Percentiles rank a stretch among this genome's conserved stretches.
Evolutionary conservation across 2,113 vertebrate species (phyloP).

Genomic region (Osmerus mordax): DNA sequence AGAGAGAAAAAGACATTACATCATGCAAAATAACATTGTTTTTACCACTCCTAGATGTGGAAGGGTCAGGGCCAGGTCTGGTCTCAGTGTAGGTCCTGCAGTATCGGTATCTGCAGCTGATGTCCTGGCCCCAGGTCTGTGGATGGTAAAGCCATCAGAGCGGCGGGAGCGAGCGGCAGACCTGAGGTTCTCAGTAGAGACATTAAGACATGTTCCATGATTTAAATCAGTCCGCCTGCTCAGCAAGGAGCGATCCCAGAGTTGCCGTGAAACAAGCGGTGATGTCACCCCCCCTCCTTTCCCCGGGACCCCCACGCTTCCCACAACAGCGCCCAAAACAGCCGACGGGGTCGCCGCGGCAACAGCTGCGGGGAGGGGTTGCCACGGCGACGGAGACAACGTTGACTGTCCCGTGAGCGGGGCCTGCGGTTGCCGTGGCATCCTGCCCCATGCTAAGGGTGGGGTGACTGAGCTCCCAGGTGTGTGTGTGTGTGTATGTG

Average conservation of each 20-base stretch:
- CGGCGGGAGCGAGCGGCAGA: neutral
- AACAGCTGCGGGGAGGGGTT: neutral
- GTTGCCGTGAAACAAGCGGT: neutral
- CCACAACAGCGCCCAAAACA: neutral
- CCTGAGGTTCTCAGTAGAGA: neutral
- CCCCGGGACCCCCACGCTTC: neutral
- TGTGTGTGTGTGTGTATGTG: constrained; percentile 2
- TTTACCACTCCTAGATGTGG: too few relatives aligned
- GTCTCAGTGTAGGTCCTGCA: too few relatives aligned
- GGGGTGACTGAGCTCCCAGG: neutral
- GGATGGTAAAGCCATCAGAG: constrained; percentile 1
- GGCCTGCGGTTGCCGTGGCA: neutral
- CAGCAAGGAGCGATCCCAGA: neutral
- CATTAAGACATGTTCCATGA: constrained; percentile 7
- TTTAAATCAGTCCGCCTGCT: neutral
- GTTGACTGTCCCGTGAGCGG: neutral
- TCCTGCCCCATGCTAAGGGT: neutral
- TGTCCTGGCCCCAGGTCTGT: too few relatives aligned
- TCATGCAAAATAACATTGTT: neutral
- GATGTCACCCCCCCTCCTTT: neutral
- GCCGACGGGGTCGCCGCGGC: neutral
- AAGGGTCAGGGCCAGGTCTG: too few relatives aligned
- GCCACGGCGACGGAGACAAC: neutral
- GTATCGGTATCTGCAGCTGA: too few relatives aligned
- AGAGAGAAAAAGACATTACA: neutral